Evolutionary conservation across 2,888 invertebrate genomes (phyloP).

Genomic region (Clepsis dumicolana): DNA sequence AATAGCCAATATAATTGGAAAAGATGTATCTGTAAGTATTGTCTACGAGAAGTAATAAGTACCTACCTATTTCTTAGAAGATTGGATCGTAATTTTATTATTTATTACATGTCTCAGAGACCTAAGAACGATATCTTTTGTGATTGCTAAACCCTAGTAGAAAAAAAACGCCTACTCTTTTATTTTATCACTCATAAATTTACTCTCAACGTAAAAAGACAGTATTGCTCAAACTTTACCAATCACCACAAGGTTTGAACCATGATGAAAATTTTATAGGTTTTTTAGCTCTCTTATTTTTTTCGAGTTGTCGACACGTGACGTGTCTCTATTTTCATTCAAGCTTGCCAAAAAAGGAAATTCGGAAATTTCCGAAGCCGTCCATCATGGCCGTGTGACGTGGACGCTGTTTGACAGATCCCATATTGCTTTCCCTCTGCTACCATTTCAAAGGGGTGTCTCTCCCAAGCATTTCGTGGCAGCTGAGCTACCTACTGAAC

Average conservation of each 20-base stretch:
- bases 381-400: constrained; percentile 12
- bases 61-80: constrained; percentile 2
- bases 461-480: background rate
- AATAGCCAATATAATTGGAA: background rate
- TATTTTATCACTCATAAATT: background rate
- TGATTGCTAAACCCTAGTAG: too few relatives aligned
- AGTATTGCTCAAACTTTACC: background rate
- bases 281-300: background rate
- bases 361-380: constrained; percentile 1
- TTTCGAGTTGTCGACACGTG: constrained; percentile 4
- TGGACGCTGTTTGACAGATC: constrained; percentile 8
- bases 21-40: background rate
- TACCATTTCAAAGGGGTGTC: constrained; percentile 1
- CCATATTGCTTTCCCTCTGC: background rate
- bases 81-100: background rate
- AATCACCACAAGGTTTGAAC: too few relatives aligned
- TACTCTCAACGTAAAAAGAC: background rate
- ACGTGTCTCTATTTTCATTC: background rate
- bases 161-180: background rate
- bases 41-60: background rate
- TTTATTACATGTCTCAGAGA: background rate
- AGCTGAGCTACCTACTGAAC: too few relatives aligned
- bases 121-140: background rate
- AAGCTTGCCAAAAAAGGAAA: constrained; percentile 13
- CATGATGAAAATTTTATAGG: background rate